A percentile compares a stretch with the other conserved stretches of the same genome.
phyloP scores from a whole-genome alignment of 2,888 invertebrate genomes.

The Calliphora vomitoria region DNA sequence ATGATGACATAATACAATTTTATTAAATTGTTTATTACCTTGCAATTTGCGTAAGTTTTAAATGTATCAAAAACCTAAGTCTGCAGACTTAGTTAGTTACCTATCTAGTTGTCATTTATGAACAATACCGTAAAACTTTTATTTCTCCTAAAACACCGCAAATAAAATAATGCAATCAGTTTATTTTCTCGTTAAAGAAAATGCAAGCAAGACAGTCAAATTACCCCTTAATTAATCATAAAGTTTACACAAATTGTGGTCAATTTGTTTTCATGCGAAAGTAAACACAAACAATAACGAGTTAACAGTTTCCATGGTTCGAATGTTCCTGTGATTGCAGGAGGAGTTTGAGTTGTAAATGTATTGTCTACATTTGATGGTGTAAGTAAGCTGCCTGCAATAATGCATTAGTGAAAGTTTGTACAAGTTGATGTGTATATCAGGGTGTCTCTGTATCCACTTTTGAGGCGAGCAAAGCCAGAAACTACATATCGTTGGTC shows the following conservation, averaged over 20 bases:
- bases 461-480: not conserved
- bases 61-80: no score
- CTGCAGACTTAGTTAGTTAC: no score
- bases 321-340: not conserved
- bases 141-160: not conserved
- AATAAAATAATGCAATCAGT: not conserved
- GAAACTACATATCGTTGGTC: not conserved
- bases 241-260: conserved; percentile 5
- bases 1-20: no score
- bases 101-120: no score
- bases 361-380: not conserved
- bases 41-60: no score
- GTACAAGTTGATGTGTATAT: not conserved
- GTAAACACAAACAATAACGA: not conserved
- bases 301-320: not conserved
- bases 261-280: not conserved
- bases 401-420: not conserved
- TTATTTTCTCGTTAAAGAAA: not conserved
- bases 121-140: not conserved
- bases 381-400: not conserved
- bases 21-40: no score
- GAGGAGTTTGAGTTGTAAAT: not conserved
- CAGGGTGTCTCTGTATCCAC: not conserved
- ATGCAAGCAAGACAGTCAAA: not conserved
- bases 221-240: not conserved